Evolutionary conservation across 1,140 invertebrate species (phyloP).

Genomic region (Neotoxoptera formosana): DNA sequence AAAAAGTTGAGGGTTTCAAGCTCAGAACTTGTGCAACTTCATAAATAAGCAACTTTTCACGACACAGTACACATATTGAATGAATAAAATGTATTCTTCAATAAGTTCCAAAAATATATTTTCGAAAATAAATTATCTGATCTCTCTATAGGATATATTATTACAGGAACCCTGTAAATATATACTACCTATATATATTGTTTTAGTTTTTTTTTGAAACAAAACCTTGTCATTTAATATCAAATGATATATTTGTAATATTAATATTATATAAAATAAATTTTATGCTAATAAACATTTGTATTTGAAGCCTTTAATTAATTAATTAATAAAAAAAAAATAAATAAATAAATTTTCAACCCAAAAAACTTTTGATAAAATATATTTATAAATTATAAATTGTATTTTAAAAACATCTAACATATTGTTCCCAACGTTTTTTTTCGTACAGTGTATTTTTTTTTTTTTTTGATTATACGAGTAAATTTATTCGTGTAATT

Average conservation of each 20-base stretch:
- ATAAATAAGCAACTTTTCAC: neutral
- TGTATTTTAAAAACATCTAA: neutral
- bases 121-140: neutral
- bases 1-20: neutral
- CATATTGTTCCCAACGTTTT: neutral
- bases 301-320: too few relatives aligned
- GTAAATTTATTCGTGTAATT: neutral
- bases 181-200: neutral
- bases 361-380: neutral
- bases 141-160: neutral
- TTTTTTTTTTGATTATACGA: neutral
- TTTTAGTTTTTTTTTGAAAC: neutral
- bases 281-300: too few relatives aligned
- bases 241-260: neutral
- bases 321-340: too few relatives aligned
- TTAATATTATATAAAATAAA: neutral
- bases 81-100: conserved; percentile 10
- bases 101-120: neutral
- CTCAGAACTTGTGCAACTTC: neutral
- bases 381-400: neutral
- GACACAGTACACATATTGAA: neutral
- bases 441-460: neutral
- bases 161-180: neutral
- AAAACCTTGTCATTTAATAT: neutral
- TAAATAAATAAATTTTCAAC: neutral